These are phyloP conservation scores for Hemiscyllium ocellatum DNA, from an alignment of 2,113 vertebrate species.

Conservation along the genomic window DNA sequence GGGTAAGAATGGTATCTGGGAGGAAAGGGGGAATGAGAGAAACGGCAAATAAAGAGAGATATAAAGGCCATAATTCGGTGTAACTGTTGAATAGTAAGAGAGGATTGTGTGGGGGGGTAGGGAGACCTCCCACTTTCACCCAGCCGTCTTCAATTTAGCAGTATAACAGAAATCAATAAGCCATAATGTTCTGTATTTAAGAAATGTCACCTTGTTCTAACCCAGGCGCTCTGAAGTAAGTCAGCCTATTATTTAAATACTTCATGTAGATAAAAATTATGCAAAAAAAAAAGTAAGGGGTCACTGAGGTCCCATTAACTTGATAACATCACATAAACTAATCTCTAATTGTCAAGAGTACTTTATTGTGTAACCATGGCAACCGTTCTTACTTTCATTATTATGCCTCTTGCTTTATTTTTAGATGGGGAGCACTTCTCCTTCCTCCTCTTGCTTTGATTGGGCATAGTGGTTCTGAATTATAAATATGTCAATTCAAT, in stretches of 20 bases:
- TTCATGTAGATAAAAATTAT: slow-evolving; percentile 28
- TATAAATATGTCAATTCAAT: background rate
- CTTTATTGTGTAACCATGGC: slow-evolving; percentile 17
- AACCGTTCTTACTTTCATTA: slow-evolving; percentile 6
- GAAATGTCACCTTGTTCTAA: slow-evolving; percentile 5
- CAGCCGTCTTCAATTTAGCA: background rate
- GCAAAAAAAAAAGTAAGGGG: background rate
- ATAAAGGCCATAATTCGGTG: background rate
- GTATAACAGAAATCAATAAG: background rate
- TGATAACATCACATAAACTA: slow-evolving; percentile 34
- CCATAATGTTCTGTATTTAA: slow-evolving; percentile 13
- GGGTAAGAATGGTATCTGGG: background rate
- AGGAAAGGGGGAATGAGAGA: background rate
- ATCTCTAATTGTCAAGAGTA: slow-evolving; percentile 29
- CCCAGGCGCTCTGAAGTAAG: slow-evolving; percentile 17
- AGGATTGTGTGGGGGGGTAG: background rate
- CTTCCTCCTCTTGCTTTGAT: background rate
- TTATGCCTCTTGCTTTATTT: background rate
- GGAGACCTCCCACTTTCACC: slow-evolving; percentile 4
- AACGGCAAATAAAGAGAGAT: background rate
- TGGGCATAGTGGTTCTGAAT: background rate
- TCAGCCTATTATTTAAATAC: slow-evolving; percentile 26
- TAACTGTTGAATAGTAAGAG: background rate
- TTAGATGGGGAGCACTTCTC: slow-evolving; percentile 10
- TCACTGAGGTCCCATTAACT: slow-evolving; percentile 28